Evolutionary conservation across 2,888 invertebrate species (phyloP), one percentile per base, ranked within the genome.

Genomic region (Nasonia oneida): DNA sequence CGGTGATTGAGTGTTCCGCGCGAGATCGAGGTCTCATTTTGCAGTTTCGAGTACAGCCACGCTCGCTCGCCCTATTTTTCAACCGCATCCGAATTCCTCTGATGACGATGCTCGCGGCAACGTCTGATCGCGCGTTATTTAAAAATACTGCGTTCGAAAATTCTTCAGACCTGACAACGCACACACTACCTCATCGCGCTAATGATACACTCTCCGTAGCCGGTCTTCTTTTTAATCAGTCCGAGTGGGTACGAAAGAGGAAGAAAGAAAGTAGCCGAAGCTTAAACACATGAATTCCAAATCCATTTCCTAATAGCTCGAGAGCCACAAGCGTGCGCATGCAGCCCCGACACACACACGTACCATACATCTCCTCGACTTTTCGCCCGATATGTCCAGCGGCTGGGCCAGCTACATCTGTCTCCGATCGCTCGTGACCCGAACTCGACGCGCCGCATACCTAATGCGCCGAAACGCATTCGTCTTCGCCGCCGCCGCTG

Each of bases 391-490:
- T 18, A 2, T 15, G 71, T 71, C 37, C 70, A 42, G 81, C 33
- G 47, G 23, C 12, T 33, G 67, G 67, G 12, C 67, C 23, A 67
- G 23, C 10, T 61, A 14, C 64, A 47, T 64, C 64, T 81, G n/a
- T 81, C 75, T 37, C 23, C 23, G 23, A 23, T 23, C 23, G 23
- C 23, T 23, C 77, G 23, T 71, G 78, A 79, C 74, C 79, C 50
- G 37, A 33, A 67, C 53, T 53, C 37, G 12, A 47, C 29, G 42
- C 57, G 71, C 18, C 57, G 82, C 85, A 86, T 79, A 82, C 85
- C 74, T 85, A 85, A 85, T 85, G 82, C 71, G n/a, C 85, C 53
- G 61, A 78, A 73, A 79, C 67, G 64, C 85, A 74, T 85, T 78
- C 67, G 82, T 85, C 85, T 85, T 78, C 78, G 14, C 18, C 3